Percentiles rank a stretch among this genome's conserved stretches.
Conservation (phyloP, 2,888 invertebrate species). For the Nomada goodeniana region DNA sequence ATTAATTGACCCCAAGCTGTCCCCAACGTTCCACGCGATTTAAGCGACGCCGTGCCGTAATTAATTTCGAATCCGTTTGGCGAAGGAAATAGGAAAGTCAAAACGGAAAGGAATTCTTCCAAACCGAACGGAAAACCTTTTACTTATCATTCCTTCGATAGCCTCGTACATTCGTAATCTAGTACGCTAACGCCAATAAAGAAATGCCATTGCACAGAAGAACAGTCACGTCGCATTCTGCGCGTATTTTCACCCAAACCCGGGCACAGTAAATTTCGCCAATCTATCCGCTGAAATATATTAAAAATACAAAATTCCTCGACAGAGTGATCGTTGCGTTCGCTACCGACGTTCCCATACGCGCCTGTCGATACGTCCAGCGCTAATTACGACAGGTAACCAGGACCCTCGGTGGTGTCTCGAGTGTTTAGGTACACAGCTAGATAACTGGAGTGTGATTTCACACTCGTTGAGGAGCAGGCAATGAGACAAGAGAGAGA, state of each 20-base stretch:
- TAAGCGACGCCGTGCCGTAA: not conserved
- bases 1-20: slow-evolving; percentile 34
- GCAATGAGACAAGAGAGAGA: not conserved
- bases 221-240: too few species aligned
- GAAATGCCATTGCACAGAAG: too few species aligned
- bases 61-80: slow-evolving; percentile 17
- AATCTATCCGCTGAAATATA: not conserved
- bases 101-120: not conserved
- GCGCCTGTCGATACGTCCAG: slow-evolving; percentile 2
- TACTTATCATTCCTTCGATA: too few species aligned
- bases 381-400: slow-evolving; percentile 50
- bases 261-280: not conserved
- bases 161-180: too few species aligned
- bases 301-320: not conserved
- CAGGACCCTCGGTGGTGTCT: slow-evolving; percentile 15
- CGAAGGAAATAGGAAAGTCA: not conserved
- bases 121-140: too few species aligned
- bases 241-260: too few species aligned
- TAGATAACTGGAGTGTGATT: slow-evolving; percentile 61
- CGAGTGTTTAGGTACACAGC: slow-evolving; percentile 44
- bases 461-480: slow-evolving; percentile 52
- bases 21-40: not conserved
- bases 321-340: not conserved
- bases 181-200: too few species aligned
- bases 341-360: not conserved